Evolutionary conservation across 2,797 vertebrate species (phyloP).

Genomic region (Brachyalestes nurse): DNA sequence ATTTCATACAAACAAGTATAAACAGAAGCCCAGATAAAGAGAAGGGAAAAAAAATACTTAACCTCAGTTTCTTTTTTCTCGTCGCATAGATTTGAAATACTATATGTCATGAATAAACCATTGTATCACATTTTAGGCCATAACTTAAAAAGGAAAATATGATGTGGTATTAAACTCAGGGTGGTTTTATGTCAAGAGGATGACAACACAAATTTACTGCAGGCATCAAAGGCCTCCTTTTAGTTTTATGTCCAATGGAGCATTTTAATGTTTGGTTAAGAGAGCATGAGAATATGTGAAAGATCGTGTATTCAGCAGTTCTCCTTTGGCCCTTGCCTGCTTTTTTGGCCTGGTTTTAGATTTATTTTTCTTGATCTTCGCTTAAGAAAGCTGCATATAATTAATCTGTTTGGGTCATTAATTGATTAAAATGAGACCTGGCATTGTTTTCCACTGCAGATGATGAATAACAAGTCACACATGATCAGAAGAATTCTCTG

Average conservation of each 20-base stretch:
- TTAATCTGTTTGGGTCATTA: constrained; percentile 43
- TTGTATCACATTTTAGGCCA: constrained; percentile 1
- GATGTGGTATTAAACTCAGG: constrained; percentile 14
- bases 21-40: background rate
- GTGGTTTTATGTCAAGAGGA: constrained; percentile 25
- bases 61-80: background rate
- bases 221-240: constrained; percentile 29
- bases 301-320: background rate
- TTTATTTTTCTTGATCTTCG: constrained; percentile 18
- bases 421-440: constrained; percentile 33
- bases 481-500: constrained; percentile 37
- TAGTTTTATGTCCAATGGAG: constrained; percentile 15
- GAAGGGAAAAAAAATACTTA: background rate
- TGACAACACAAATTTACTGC: constrained; percentile 32
- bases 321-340: background rate
- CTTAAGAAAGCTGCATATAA: constrained; percentile 31
- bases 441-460: constrained; percentile 30
- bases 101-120: constrained; percentile 4
- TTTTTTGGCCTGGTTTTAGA: constrained; percentile 5
- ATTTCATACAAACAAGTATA: background rate
- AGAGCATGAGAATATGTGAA: constrained; percentile 35
- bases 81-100: constrained; percentile 8
- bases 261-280: constrained; percentile 25
- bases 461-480: constrained; percentile 46
- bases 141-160: constrained; percentile 29